Base-by-base conservation (phyloP, 2,888 invertebrate genomes). In the Caenorhabditis sp. region DNA sequence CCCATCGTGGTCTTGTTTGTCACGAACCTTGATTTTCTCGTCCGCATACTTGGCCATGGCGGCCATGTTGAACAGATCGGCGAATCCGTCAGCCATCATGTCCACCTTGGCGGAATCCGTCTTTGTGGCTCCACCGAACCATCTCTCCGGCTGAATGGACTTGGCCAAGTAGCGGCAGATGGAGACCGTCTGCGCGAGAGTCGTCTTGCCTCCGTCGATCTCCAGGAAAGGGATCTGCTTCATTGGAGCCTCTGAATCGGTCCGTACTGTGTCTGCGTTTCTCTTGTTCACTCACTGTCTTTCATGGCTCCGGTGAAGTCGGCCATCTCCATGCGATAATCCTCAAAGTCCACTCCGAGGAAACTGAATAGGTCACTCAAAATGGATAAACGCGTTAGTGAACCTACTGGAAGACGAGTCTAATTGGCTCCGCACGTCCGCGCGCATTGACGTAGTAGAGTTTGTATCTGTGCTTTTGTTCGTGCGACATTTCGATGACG, bases 121-220 rank as follows among this genome's bases (percentile, higher is more conserved):
- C 35, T 74, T 74, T 0, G 79, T 79, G 32, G 74, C 74, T 9
- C 79, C 79, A n/a, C 73, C 79, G 24, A 79, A 72, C 72, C 79
- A 78, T 30, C 46, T 55, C 3, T 78, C 79, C 15, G 79, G 75
- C 17, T 79, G 45, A 15, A 79, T 24, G 1, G 75, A 75, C 48
- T 79, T 79, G 20, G 65, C 79, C 46, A 79, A 11, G 37, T 79
- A 79, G n/a, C 79, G 61, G 20, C 74, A 74, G 17, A 79, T 76
- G n/a, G 79, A 58, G 9, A 70, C 50, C n/a, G 79, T 75, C 32
- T 79, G 79, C 35, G 72, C 75, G 9, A 79, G 45, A n/a, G 45
- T 58, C 2, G 63, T 62, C 39, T 79, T 79, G 1, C 79, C 79
- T 13, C 75, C 75, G 53, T 79, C 79, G 20, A 79, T 63, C 9